Conservation (phyloP, 2,797 vertebrate genomes). For the Remorina albescens region DNA sequence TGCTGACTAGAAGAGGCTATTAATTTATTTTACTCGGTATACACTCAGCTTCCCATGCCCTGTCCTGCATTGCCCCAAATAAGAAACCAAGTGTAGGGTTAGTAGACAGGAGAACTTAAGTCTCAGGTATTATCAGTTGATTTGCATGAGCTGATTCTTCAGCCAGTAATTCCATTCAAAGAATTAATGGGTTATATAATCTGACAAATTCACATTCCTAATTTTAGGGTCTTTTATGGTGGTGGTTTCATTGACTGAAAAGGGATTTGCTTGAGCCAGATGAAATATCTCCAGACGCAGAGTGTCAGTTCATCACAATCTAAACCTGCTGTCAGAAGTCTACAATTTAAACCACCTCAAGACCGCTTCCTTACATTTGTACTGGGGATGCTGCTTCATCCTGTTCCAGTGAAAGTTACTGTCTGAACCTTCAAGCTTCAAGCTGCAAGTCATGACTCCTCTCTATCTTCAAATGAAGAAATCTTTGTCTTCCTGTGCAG, state of each 20-base stretch:
- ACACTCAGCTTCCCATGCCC: too few species aligned
- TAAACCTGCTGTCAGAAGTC: slow-evolving; percentile 31
- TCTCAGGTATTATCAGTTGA: slow-evolving; percentile 21
- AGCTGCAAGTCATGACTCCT: not conserved
- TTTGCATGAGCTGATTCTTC: slow-evolving; percentile 27
- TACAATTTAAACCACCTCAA: slow-evolving; percentile 19
- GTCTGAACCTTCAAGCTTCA: slow-evolving; percentile 7
- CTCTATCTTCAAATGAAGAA: too few species aligned
- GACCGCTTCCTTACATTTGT: slow-evolving; percentile 32
- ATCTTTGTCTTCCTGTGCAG: not conserved
- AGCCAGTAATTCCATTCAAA: slow-evolving; percentile 45
- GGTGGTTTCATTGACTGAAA: slow-evolving; percentile 39
- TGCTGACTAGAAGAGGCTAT: slow-evolving; percentile 27
- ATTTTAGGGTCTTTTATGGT: slow-evolving; percentile 33
- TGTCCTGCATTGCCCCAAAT: too few species aligned
- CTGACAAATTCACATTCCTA: slow-evolving; percentile 13
- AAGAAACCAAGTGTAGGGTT: slow-evolving; percentile 13
- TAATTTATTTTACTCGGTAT: slow-evolving; percentile 47
- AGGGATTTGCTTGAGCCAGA: slow-evolving; percentile 11
- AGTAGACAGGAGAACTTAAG: slow-evolving; percentile 16
- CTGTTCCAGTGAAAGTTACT: not conserved
- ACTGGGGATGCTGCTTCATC: slow-evolving; percentile 5
- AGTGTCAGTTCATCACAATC: slow-evolving; percentile 39
- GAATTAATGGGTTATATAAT: slow-evolving; percentile 41
- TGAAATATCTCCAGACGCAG: slow-evolving; percentile 42